phyloP scores from a whole-genome alignment of 2,113 vertebrate genomes.

The Potamarius usumacintae region DNA sequence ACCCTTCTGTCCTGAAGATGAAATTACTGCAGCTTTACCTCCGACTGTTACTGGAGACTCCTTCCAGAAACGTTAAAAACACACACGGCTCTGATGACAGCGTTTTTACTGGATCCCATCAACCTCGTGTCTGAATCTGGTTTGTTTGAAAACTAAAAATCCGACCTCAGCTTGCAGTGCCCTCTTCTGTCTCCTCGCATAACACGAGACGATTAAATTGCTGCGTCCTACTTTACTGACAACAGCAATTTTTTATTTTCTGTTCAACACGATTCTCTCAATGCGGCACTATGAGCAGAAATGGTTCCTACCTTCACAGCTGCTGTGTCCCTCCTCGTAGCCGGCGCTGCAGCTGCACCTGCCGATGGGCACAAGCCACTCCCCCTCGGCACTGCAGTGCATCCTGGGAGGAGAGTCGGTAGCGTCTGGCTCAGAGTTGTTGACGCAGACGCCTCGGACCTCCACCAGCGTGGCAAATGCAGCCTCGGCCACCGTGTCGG shows the following conservation, averaged over 20 bases:
- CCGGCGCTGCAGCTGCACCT: constrained; percentile 92
- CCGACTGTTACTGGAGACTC: neutral
- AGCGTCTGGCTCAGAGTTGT: constrained; percentile 86
- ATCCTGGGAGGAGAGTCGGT: constrained; percentile 88
- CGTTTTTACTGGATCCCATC: neutral
- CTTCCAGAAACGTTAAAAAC: neutral
- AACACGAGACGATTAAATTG: neutral
- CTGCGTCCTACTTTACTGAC: neutral
- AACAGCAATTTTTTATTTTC: neutral
- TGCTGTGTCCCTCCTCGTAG: constrained; percentile 91
- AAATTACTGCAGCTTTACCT: neutral
- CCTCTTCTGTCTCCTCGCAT: neutral
- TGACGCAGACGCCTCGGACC: constrained; percentile 87
- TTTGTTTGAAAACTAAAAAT: neutral
- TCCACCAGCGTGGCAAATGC: constrained; percentile 92
- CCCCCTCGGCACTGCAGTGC: constrained; percentile 95
- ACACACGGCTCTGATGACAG: neutral
- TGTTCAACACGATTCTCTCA: neutral
- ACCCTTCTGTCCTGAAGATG: neutral
- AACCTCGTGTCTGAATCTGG: neutral
- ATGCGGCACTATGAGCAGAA: neutral
- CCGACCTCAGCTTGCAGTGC: neutral
- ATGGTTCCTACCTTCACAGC: constrained; percentile 84
- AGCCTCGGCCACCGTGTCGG: constrained; percentile 88
- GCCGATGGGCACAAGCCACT: constrained; percentile 95